A percentile compares a stretch with the other conserved stretches of the same genome.
These are phyloP conservation scores for Alethe castanea DNA, from an alignment of 2,113 vertebrate species.

Conservation along the genomic window DNA sequence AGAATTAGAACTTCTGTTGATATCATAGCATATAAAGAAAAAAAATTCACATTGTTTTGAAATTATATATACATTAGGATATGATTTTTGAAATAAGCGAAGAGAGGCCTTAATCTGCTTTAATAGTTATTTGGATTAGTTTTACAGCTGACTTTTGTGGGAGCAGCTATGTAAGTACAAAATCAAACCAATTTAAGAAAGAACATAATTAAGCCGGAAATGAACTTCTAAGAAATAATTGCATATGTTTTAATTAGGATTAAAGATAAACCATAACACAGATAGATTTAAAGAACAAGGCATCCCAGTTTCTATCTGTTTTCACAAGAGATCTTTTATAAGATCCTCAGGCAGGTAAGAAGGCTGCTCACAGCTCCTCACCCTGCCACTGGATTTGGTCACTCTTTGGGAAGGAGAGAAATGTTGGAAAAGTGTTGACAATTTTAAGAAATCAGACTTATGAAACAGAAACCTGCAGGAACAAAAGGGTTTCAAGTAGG, in stretches of 20 bases:
- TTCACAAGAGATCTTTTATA: not conserved
- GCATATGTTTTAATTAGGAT: not conserved
- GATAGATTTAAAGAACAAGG: not conserved
- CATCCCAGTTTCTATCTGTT: not conserved
- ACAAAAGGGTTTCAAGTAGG: not conserved
- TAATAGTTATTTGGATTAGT: not conserved
- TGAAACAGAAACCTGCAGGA: not conserved
- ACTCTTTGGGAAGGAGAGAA: not conserved
- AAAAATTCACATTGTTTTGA: not conserved
- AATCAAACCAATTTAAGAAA: not conserved
- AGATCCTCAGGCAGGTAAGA: not conserved
- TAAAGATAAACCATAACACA: not conserved
- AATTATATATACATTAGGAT: not conserved
- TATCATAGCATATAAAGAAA: not conserved
- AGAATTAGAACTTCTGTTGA: not conserved
- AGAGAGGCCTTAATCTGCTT: not conserved
- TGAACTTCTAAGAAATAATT: not conserved
- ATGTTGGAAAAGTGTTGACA: not conserved
- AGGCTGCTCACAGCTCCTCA: not conserved
- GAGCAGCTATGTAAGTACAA: not conserved
- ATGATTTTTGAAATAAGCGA: not conserved
- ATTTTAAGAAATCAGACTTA: not conserved
- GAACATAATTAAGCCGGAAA: not conserved
- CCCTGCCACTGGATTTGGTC: accelerated
- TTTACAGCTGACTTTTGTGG: not conserved